Evolutionary conservation across 2,888 invertebrate genomes (phyloP), one percentile per base, ranked within the genome.

Genomic region (Heliconius aoede): DNA sequence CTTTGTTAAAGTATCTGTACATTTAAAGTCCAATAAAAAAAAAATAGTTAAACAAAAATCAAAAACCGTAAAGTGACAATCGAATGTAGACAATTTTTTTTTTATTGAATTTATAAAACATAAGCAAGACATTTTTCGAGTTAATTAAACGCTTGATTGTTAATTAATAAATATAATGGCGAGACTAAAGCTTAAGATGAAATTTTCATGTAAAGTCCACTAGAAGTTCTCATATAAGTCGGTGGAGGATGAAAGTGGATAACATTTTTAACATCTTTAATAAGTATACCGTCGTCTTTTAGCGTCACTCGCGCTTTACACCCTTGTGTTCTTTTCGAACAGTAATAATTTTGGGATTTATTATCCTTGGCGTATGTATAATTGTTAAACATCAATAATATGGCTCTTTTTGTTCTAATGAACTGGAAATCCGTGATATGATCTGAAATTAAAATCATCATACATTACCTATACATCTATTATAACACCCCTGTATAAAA

Each of bases 321-420:
- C 5, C 74, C 74, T 69, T 75, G 68, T 18, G 65, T 69, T 62
- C 28, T 75, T 62, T 75, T 75, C 24, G 74, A 75, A 62, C 74
- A 75, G 26, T 75, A 75, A 62, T 75, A 72, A 61, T 72, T 60
- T 4, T 40, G 60, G 26, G 60, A 61, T 36, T 60, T 61, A 26
- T 72, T 72, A 21, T 61, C 60, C 61, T 61, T 72, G 9, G 72
- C 58, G 61, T 21, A 72, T 36, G 72, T 72, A 15, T 72, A 72
- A 32, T 72, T 61, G 36, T 72, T 61, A 60, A 40, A 72, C 72
- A 72, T 72, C 40, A 72, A 61, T 60, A 72, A 60, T 40, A 72
- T 72, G 13, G 60, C 72, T 36, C 60, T 72, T 40, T 60, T 60
- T 18, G 72, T 72, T n/a, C 28, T 32, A 40, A 72, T 72, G 32